Conservation (phyloP, 2,888 invertebrate genomes). For the Sericinus montela region DNA sequence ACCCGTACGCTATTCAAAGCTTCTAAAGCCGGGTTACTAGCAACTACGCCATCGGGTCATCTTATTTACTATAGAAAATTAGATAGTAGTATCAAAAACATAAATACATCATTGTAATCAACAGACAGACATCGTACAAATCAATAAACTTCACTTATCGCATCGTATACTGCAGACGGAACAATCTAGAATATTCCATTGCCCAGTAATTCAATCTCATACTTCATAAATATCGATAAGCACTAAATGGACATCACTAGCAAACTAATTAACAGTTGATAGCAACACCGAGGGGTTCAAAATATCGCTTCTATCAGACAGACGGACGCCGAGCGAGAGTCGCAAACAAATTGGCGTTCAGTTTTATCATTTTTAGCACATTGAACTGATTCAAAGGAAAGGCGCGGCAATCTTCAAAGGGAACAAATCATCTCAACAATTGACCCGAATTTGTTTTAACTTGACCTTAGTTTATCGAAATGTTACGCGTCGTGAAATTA, state of each 20-base stretch:
- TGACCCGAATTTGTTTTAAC: constrained; percentile 15
- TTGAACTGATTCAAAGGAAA: constrained; percentile 10
- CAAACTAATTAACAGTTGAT: constrained; percentile 17
- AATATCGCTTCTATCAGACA: constrained; percentile 29
- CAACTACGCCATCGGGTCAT: too few relatives aligned
- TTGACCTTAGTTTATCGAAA: constrained; percentile 4
- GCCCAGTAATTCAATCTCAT: too few relatives aligned
- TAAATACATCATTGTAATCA: too few relatives aligned
- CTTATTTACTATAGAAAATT: too few relatives aligned
- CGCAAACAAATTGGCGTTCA: neutral
- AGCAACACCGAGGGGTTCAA: constrained; percentile 20
- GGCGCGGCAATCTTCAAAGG: constrained; percentile 10
- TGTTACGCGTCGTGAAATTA: constrained; percentile 5
- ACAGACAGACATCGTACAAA: too few relatives aligned
- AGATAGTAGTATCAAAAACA: too few relatives aligned
- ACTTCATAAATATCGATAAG: neutral
- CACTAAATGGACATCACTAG: constrained; percentile 12
- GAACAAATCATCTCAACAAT: neutral
- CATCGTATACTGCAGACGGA: too few relatives aligned
- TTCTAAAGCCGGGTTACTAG: too few relatives aligned
- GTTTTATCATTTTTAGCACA: constrained; percentile 5
- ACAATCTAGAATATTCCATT: too few relatives aligned
- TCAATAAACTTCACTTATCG: too few relatives aligned
- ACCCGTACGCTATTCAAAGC: too few relatives aligned
- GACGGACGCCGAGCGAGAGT: constrained; percentile 27